Percentiles rank a stretch among this genome's conserved stretches.
These are phyloP conservation scores for Pedetes capensis DNA, from an alignment of 2,113 vertebrate species.

Conservation along the genomic window DNA sequence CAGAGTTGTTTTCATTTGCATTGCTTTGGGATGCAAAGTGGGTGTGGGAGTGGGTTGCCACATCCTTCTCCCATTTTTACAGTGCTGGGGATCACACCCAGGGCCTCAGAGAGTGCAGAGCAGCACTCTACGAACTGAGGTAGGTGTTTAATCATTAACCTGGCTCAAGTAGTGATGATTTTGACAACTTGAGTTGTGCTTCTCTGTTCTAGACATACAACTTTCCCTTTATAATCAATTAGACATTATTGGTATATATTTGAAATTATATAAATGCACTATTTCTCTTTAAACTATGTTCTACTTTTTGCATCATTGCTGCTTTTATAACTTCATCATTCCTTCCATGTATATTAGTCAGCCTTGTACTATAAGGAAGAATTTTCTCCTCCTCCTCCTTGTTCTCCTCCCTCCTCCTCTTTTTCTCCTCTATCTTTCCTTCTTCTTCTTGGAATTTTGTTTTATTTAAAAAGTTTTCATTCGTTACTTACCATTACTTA, in stretches of 20 bases:
- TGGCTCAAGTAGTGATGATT: not conserved
- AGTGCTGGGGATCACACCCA: too few species aligned
- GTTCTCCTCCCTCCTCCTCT: too few species aligned
- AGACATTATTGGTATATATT: not conserved
- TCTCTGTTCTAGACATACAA: not conserved
- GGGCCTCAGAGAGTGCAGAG: too few species aligned
- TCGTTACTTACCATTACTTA: not conserved
- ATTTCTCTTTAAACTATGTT: not conserved
- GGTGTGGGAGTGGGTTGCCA: too few species aligned
- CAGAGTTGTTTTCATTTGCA: too few species aligned
- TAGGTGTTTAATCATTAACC: not conserved
- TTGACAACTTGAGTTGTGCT: not conserved
- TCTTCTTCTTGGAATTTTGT: not conserved
- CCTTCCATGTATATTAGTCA: not conserved
- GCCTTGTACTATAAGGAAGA: not conserved
- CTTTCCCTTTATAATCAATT: not conserved
- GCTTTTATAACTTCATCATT: not conserved
- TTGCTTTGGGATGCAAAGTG: too few species aligned
- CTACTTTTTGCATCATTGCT: not conserved
- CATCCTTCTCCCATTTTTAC: too few species aligned
- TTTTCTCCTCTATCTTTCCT: too few species aligned
- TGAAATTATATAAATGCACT: not conserved
- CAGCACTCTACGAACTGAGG: too few species aligned
- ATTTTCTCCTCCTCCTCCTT: fast-evolving
- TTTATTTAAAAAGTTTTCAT: not conserved